Percentiles rank a stretch among this genome's conserved stretches.
Evolutionary conservation across 23 tunicate genomes (phyloP).

Genomic region (Phallusia fumigata): DNA sequence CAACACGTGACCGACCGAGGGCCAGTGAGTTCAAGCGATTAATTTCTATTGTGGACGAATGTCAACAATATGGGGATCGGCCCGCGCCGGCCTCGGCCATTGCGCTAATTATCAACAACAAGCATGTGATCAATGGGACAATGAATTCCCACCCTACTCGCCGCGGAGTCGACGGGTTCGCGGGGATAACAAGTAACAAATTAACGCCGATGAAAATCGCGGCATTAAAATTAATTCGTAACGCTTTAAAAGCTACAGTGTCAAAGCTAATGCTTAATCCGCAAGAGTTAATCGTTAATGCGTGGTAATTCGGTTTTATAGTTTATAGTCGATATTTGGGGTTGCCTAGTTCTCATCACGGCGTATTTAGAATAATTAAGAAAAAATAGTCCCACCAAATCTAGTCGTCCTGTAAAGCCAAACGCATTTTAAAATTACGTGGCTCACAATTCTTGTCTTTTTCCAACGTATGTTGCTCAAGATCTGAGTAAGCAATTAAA

Average conservation of each 20-base stretch:
- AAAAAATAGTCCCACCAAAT: too few species aligned
- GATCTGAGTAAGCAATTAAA: too few species aligned
- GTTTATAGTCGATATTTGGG: not conserved
- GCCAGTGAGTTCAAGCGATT: slow-evolving; percentile 25
- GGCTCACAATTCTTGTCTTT: too few species aligned
- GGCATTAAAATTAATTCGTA: not conserved
- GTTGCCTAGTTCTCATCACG: not conserved
- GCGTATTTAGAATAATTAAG: too few species aligned
- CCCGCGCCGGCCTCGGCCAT: not conserved
- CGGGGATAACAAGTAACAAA: not conserved
- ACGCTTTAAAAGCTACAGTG: not conserved
- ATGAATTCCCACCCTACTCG: slow-evolving; percentile 1
- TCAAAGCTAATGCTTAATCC: not conserved
- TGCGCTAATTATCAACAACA: slow-evolving; percentile 6
- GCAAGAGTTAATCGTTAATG: not conserved
- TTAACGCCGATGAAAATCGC: not conserved
- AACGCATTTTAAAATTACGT: too few species aligned
- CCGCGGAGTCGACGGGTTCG: not conserved
- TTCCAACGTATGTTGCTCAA: too few species aligned
- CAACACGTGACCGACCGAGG: not conserved
- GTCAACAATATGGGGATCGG: slow-evolving; percentile 6
- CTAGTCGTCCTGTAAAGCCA: too few species aligned
- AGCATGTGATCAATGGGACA: slow-evolving; percentile 1
- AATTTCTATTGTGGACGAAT: slow-evolving; percentile 21
- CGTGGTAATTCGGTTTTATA: not conserved